These are phyloP conservation scores for Chanos chanos DNA, from an alignment of 2,797 vertebrate genomes.

Conservation along the genomic window DNA sequence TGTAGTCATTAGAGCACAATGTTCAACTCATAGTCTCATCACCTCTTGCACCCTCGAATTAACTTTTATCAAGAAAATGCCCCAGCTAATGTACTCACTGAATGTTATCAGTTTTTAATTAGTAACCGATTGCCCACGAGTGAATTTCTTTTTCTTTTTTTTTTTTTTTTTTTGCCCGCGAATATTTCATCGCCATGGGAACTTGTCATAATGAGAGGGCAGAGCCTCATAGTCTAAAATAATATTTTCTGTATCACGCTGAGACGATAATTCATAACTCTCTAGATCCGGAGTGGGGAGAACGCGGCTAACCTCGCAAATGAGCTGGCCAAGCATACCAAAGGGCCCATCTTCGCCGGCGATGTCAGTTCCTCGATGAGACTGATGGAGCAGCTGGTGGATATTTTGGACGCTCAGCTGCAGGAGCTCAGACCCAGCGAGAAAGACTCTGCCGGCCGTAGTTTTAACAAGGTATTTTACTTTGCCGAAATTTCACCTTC, in stretches of 20 bases:
- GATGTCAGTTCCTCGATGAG: slow-evolving; percentile 85
- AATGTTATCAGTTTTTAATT: slow-evolving; percentile 70
- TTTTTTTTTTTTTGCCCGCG: slow-evolving; percentile 57
- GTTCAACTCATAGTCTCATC: slow-evolving; percentile 36
- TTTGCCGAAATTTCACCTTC: no score
- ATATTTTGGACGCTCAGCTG: slow-evolving; percentile 84
- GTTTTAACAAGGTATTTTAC: slow-evolving; percentile 88
- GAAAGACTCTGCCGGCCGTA: slow-evolving; percentile 83
- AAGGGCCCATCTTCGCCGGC: slow-evolving; percentile 81
- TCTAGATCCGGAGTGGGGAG: slow-evolving; percentile 87
- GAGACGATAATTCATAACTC: slow-evolving; percentile 68
- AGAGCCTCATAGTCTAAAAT: slow-evolving; percentile 47
- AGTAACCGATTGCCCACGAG: slow-evolving; percentile 68
- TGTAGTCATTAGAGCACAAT: slow-evolving; percentile 40
- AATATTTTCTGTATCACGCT: slow-evolving; percentile 57
- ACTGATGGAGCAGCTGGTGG: slow-evolving; percentile 85
- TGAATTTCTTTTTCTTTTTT: no score
- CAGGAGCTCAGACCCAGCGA: slow-evolving; percentile 82
- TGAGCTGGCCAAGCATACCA: slow-evolving; percentile 86
- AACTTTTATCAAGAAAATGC: slow-evolving; percentile 24
- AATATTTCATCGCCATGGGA: slow-evolving; percentile 67
- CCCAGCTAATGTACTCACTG: slow-evolving; percentile 51
- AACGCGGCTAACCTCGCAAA: slow-evolving; percentile 88
- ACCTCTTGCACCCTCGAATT: slow-evolving; percentile 28
- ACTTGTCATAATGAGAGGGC: slow-evolving; percentile 51